These are phyloP conservation scores for Oligia latruncula DNA, from an alignment of 2,888 invertebrate species.

Conservation along the genomic window DNA sequence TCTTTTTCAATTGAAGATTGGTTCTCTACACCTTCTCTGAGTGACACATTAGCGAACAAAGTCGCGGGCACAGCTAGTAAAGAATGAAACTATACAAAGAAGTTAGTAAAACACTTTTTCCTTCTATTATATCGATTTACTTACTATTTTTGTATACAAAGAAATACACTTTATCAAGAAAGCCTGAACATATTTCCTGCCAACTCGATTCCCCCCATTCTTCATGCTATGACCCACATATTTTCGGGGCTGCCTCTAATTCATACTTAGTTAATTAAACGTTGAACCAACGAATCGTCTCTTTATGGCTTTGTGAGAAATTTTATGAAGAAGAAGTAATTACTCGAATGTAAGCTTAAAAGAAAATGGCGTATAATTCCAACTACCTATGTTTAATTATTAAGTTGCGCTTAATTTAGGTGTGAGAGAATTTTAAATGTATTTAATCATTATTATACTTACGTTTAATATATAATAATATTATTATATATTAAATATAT, in stretches of 20 bases:
- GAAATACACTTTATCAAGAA: slow-evolving; percentile 19
- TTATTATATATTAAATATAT: too few relatives aligned
- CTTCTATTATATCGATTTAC: not conserved
- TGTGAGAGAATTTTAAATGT: not conserved
- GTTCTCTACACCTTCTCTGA: too few relatives aligned
- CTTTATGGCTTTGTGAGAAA: slow-evolving; percentile 29
- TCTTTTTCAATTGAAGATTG: too few relatives aligned
- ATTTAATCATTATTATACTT: not conserved
- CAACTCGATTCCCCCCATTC: slow-evolving; percentile 21
- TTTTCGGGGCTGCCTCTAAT: slow-evolving; percentile 31
- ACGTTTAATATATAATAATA: too few relatives aligned
- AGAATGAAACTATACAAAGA: not conserved
- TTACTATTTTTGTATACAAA: slow-evolving; percentile 8
- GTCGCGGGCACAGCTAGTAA: too few relatives aligned
- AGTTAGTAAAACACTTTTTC: not conserved
- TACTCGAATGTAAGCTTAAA: slow-evolving; percentile 15
- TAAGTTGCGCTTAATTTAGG: not conserved
- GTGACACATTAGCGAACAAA: too few relatives aligned
- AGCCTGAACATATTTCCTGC: slow-evolving; percentile 23
- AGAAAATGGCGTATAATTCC: slow-evolving; percentile 16
- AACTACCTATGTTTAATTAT: not conserved
- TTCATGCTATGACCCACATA: slow-evolving; percentile 43
- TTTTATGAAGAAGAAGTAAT: slow-evolving; percentile 44
- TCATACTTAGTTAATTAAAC: slow-evolving; percentile 53
- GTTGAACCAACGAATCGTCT: slow-evolving; percentile 39